A percentile compares a stretch with the other conserved stretches of the same genome.
phyloP scores from a whole-genome alignment of 2,888 invertebrate species.

The Cephus nigrinus region DNA sequence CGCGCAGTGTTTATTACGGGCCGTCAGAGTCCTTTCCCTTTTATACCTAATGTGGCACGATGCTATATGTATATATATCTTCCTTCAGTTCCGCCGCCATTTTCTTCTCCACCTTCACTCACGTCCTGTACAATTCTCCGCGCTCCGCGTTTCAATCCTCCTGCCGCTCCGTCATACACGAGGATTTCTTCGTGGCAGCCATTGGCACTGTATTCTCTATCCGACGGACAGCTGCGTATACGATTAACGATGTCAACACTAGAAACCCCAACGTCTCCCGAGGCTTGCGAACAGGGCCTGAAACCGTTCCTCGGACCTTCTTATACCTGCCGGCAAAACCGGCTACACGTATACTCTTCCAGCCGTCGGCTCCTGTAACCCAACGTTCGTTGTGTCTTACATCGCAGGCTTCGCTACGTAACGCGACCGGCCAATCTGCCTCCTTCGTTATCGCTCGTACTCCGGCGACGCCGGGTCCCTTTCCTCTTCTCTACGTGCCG shows the following conservation, averaged over 20 bases:
- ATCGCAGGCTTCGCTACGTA: no score
- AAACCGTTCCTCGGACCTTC: conserved; percentile 19
- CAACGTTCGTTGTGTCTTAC: no score
- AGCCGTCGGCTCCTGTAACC: conserved; percentile 1
- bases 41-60: no score
- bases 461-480: background rate
- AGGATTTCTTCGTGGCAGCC: no score
- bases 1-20: no score
- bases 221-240: no score
- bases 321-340: conserved; percentile 19
- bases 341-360: conserved; percentile 12
- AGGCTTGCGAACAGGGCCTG: conserved; percentile 5
- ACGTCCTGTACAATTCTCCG: conserved; percentile 8
- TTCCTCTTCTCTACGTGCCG: background rate
- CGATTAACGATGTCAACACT: no score
- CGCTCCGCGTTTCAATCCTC: no score
- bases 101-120: conserved; percentile 18
- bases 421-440: no score
- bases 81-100: background rate
- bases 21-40: no score
- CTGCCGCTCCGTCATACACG: no score
- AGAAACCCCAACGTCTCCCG: background rate
- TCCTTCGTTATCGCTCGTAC: background rate
- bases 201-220: no score
- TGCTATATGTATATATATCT: background rate